Percentiles rank a stretch among this genome's conserved stretches.
These are phyloP conservation scores for Mesembrinibis cayennensis DNA, from an alignment of 2,113 vertebrate species.

Conservation along the genomic window DNA sequence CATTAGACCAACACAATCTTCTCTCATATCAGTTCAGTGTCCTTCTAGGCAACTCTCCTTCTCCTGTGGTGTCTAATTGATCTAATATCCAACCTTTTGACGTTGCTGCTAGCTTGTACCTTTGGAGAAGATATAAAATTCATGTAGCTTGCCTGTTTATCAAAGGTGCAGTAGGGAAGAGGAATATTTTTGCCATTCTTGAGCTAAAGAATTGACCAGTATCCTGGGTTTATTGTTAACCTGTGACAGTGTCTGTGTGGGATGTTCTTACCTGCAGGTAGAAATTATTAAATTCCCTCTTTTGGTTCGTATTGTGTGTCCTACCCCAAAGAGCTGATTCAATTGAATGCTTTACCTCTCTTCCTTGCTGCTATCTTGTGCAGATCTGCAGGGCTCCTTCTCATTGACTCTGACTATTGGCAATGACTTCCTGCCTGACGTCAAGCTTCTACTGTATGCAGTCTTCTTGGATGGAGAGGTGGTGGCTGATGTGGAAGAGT, in stretches of 20 bases:
- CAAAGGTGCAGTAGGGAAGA: neutral
- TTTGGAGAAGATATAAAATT: neutral
- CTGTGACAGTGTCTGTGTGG: neutral
- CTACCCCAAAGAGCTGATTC: neutral
- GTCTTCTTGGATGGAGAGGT: conserved; percentile 62
- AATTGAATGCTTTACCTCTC: neutral
- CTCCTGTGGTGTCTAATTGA: neutral
- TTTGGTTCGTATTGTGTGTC: neutral
- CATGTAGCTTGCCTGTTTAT: neutral
- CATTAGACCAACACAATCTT: neutral
- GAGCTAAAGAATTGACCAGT: neutral
- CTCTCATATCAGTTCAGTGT: neutral
- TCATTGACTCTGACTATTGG: neutral
- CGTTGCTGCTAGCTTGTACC: neutral
- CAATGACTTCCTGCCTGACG: conserved; percentile 22
- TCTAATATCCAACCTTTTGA: neutral
- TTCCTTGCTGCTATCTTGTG: neutral
- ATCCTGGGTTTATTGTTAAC: neutral
- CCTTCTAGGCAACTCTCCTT: neutral
- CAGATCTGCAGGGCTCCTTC: conserved; percentile 62
- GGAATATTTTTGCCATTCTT: neutral
- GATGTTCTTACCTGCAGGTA: neutral
- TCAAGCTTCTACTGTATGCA: conserved; percentile 23
- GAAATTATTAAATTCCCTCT: neutral
- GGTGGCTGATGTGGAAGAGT: conserved; percentile 44